Base-by-base conservation (phyloP, 53 echinoderm and acorn worm species). In the Crossaster papposus region DNA sequence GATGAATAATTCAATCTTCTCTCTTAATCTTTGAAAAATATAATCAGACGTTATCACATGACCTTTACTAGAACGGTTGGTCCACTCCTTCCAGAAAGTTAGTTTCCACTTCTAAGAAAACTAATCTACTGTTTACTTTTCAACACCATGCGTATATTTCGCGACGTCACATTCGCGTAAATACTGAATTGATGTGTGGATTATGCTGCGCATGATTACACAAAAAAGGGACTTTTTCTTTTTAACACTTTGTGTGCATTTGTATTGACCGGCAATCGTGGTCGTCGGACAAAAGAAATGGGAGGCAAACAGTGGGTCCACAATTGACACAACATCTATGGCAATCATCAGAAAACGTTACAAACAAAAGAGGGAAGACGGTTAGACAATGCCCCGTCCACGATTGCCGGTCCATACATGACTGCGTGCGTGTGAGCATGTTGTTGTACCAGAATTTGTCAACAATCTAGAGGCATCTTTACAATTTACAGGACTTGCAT, bases 1-100 rank as follows among this genome's bases (percentile, higher is more conserved):
- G 31, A 73, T 26, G 72, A 74, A 58, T 54, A 51, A 31, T 64
- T 36, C 22, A 54, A 29, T 44, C 54, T 72, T 86, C 50, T 71
- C 51, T 76, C 9, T 51, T 36, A 73, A 70, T 64, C 65, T 37
- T 22, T 23, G 64, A 64, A 75, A 55, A 55, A 72, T 52, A 74
- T 37, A 86, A 51, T 72, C 37, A 36, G 32, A 23, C 22, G 23
- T 36, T 36, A 23, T 55, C 78, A 58, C 30, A 54, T 78, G 37
- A 54, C 73, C 76, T 23, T 77, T 15, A 54, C 77, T 34, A 30
- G 77, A 23, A 75, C 51, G 65, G 29, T 70, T 82, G 82, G 82
- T 82, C 82, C 82, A 10, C 74, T 34, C 18, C 74, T 17, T 34
- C 74, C 74, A 17, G 12, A 17, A 73, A 3, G 2, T 32, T 35